phyloP scores from a whole-genome alignment of 2,797 vertebrate genomes.

The Rhodeus uyekii region DNA sequence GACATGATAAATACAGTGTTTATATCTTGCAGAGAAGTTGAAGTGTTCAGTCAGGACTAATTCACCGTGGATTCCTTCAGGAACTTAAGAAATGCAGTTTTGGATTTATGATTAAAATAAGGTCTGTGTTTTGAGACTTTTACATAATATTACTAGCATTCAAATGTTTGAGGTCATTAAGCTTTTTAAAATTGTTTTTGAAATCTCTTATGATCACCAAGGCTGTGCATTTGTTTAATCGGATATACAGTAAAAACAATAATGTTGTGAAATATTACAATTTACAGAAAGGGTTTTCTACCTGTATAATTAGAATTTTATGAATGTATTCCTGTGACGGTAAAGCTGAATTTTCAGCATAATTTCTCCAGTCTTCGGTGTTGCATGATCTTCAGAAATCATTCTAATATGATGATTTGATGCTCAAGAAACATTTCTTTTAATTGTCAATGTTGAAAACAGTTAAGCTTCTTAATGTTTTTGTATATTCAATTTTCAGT shows the following conservation, averaged over 20 bases:
- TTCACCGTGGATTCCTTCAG: background rate
- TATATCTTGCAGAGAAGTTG: background rate
- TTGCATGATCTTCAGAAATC: too few species aligned
- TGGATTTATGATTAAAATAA: constrained; percentile 15
- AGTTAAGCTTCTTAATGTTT: background rate
- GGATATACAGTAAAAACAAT: background rate
- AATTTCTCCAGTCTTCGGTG: background rate
- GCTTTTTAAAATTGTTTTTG: background rate
- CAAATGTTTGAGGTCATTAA: background rate
- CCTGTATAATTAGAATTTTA: background rate
- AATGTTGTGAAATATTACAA: background rate
- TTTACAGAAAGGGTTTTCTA: background rate
- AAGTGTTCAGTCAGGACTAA: background rate
- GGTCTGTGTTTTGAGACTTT: background rate
- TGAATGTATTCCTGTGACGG: background rate
- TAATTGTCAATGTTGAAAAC: background rate
- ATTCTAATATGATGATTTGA: background rate
- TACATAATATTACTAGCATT: background rate
- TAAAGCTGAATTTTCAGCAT: background rate
- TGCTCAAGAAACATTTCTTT: background rate
- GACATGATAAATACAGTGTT: background rate
- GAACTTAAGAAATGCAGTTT: background rate
- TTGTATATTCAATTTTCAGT: background rate
- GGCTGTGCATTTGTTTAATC: background rate
- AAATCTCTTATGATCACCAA: background rate